Conservation (phyloP, 2,888 invertebrate genomes). For the Lagria hirta region DNA sequence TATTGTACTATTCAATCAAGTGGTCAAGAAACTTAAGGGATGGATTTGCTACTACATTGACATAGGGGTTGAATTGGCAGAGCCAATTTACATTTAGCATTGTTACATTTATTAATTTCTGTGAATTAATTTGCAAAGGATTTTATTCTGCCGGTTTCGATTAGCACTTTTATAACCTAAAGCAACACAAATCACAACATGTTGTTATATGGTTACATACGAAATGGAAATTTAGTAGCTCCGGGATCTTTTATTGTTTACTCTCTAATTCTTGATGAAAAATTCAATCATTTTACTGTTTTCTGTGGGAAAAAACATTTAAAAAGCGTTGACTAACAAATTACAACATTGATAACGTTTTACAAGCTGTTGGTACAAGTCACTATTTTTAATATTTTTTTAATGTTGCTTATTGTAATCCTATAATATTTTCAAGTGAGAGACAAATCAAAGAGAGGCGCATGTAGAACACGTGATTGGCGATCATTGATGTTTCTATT, state of each 20-base stretch:
- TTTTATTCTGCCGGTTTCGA: conserved; percentile 27
- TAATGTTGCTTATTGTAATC: too few relatives aligned
- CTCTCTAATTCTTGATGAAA: too few relatives aligned
- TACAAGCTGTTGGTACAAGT: too few relatives aligned
- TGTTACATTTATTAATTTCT: conserved; percentile 15
- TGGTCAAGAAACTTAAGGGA: conserved; percentile 12
- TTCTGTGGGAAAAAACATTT: too few relatives aligned
- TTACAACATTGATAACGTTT: too few relatives aligned
- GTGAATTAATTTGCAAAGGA: conserved; percentile 7
- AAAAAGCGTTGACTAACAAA: too few relatives aligned
- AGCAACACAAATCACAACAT: conserved; percentile 43
- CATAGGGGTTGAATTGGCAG: conserved; percentile 5
- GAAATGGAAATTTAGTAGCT: conserved; percentile 39
- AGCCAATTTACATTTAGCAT: conserved; percentile 8
- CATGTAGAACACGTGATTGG: too few relatives aligned
- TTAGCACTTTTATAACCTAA: conserved; percentile 39
- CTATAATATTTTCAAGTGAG: too few relatives aligned
- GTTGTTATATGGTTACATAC: conserved; percentile 39
- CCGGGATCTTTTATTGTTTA: conserved; percentile 39
- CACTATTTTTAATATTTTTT: too few relatives aligned
- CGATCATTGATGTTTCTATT: too few relatives aligned
- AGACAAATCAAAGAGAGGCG: too few relatives aligned
- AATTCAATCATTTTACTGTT: too few relatives aligned
- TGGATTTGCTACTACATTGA: neutral
- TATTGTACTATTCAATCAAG: conserved; percentile 26